Conservation (phyloP, 2,113 vertebrate species). For the Ifrita kowaldi region DNA sequence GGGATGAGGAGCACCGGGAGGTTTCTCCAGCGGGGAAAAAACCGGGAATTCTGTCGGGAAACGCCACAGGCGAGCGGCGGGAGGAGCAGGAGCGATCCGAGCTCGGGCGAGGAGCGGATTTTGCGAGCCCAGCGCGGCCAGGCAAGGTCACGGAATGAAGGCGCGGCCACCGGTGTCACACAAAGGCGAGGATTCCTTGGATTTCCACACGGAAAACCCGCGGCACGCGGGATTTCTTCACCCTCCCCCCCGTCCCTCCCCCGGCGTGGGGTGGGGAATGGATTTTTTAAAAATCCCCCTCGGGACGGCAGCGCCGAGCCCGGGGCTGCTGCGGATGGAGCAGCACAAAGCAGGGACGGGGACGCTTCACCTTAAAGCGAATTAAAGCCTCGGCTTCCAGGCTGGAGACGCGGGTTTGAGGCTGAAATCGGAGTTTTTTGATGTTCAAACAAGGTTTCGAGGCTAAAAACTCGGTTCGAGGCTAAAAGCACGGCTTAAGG, state of each 20-base stretch:
- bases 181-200: background rate
- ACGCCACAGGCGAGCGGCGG: background rate
- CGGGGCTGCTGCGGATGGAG: background rate
- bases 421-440: background rate
- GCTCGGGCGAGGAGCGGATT: background rate
- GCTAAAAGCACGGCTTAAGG: accelerated
- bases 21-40: background rate
- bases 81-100: background rate
- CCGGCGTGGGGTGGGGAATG: background rate
- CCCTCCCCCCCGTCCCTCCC: background rate
- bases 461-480: background rate
- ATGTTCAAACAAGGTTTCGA: background rate
- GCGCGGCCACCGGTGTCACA: background rate
- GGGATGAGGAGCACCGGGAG: background rate
- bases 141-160: background rate
- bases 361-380: background rate
- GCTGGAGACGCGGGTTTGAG: background rate
- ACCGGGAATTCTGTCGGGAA: background rate
- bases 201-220: background rate
- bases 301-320: background rate
- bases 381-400: background rate
- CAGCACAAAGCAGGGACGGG: background rate
- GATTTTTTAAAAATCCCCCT: background rate
- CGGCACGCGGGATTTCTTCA: background rate
- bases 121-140: background rate